Evolutionary conservation across 2,797 vertebrate species (phyloP), one percentile per base, ranked within the genome.

Genomic region (Sylvia borin): DNA sequence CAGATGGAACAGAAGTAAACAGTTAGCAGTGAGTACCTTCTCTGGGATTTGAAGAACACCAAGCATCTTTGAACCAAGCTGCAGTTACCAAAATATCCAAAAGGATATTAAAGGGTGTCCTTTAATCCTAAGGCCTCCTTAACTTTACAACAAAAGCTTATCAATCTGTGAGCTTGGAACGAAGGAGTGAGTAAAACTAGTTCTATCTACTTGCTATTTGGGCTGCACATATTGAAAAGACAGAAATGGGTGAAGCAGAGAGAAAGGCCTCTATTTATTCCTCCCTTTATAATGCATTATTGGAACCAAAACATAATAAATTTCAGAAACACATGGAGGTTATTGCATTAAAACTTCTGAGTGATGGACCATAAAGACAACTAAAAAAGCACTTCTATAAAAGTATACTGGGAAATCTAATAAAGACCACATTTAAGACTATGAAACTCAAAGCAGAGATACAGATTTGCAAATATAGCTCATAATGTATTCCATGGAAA

Each of bases 101-200:
- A 93, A 87, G 71, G 62, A 45, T 92, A 85, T 81, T 80, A 78
- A 84, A 84, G 29, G 31, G 16, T 88, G 22, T 88, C 50, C 74
- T 82, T 93, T 72, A 86, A 42, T 89, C 45, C 61, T 88, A 91
- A 47, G 13, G 26, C 71, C 36, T 85, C 74, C 85, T 89, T 92
- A 60, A 79, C 64, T 86, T 89, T 34, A 87, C 48, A 88, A 85
- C 40, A 70, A 15, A 86, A 80, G 10, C 78, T 91, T 71, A 89
- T 53, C 68, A 57, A 26, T 80, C 54, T 88, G 15, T 62, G 57
- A 76, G 58, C 57, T 92, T 82, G 31, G 31, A 48, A 75, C 45
- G 47, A 92, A 92, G 57, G 36, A 21, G 40, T 64, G 79, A 85
- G 40, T 58, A 60, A 68, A 87, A 54, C 38, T 75, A 62, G 17